A percentile compares a stretch with the other conserved stretches of the same genome.
Conservation (phyloP, 2,113 vertebrate species). For the Psettodes erumei region DNA sequence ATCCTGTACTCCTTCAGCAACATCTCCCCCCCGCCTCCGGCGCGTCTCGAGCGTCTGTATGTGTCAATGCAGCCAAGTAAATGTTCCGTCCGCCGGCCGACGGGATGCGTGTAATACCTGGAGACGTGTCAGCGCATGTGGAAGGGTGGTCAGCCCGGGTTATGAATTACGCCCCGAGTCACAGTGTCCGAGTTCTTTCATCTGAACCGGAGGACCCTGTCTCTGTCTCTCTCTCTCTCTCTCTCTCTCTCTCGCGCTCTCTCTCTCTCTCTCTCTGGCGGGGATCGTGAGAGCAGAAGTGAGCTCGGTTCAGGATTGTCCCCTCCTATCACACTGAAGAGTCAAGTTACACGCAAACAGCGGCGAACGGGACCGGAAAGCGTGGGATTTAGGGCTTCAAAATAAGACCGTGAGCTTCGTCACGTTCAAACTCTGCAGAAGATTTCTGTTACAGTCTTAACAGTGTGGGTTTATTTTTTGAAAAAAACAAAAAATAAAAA, state of each 20-base stretch:
- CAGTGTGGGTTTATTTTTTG: not conserved
- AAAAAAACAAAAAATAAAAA: too few species aligned
- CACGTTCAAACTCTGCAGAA: too few species aligned
- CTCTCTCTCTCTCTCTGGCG: not conserved
- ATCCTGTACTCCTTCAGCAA: constrained; percentile 98
- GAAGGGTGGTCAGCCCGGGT: constrained; percentile 8
- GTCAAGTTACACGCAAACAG: constrained; percentile 11
- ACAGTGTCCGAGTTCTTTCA: constrained; percentile 47
- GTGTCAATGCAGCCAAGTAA: constrained; percentile 52
- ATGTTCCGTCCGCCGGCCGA: constrained; percentile 47
- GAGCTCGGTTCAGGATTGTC: constrained; percentile 42
- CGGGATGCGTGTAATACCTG: constrained; percentile 53
- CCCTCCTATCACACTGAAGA: constrained; percentile 34
- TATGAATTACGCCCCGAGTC: constrained; percentile 22
- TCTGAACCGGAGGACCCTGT: constrained; percentile 49
- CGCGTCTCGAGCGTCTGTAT: constrained; percentile 20
- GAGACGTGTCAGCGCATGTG: constrained; percentile 67
- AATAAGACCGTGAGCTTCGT: constrained; percentile 29
- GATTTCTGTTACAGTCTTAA: too few species aligned
- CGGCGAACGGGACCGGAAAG: not conserved
- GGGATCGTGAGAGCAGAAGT: constrained; percentile 23
- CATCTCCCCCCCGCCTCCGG: constrained; percentile 81
- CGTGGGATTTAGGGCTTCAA: not conserved
- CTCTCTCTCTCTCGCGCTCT: not conserved
- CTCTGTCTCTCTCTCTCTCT: not conserved